A percentile compares a stretch with the other conserved stretches of the same genome.
phyloP scores from a whole-genome alignment of 2,797 vertebrate genomes.

The Zenarchopterus dispar region DNA sequence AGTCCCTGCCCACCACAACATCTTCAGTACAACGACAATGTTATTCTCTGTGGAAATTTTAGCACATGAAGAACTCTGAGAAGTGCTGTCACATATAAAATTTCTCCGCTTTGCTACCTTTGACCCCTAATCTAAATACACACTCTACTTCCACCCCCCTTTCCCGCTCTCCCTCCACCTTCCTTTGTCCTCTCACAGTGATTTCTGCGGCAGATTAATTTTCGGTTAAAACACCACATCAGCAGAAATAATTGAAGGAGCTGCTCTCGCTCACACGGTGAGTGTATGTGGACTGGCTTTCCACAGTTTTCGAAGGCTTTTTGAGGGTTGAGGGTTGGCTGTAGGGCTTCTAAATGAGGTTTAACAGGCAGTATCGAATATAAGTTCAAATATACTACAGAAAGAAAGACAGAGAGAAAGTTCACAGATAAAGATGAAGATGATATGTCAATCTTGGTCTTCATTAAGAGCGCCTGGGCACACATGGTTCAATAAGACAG shows the following conservation, averaged over 20 bases:
- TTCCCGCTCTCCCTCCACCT: slow-evolving; percentile 3
- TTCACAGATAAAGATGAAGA: slow-evolving; percentile 58
- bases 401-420: slow-evolving; percentile 15
- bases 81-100: slow-evolving; percentile 16
- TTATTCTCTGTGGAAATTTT: slow-evolving; percentile 12
- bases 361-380: background rate
- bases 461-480: slow-evolving; percentile 52
- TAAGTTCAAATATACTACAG: slow-evolving; percentile 1
- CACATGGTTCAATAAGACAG: slow-evolving; percentile 35
- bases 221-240: slow-evolving; percentile 59
- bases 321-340: background rate
- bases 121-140: slow-evolving; percentile 30
- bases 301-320: slow-evolving; percentile 1
- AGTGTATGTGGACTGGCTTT: background rate
- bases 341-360: slow-evolving; percentile 2
- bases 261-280: slow-evolving; percentile 4
- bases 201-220: slow-evolving; percentile 57
- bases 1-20: background rate
- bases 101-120: slow-evolving; percentile 7
- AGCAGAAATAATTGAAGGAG: slow-evolving; percentile 36
- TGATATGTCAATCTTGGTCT: slow-evolving; percentile 57
- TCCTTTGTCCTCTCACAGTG: slow-evolving; percentile 30
- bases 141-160: background rate
- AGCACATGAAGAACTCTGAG: background rate
- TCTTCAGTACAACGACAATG: no score